phyloP scores from a whole-genome alignment of 2,113 vertebrate species.

The Hydropotes inermis region DNA sequence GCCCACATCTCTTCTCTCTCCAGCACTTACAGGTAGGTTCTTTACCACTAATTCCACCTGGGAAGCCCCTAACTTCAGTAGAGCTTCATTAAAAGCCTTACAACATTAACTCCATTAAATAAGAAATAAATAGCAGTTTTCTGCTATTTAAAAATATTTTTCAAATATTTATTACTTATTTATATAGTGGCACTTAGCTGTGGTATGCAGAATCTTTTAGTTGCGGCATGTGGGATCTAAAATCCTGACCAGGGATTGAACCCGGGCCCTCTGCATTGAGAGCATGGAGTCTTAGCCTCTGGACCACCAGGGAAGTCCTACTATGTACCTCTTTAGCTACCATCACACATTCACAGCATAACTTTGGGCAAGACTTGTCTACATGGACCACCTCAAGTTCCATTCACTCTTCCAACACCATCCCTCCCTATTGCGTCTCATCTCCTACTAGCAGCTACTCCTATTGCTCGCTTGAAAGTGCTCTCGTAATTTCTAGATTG shows the following conservation, averaged over 20 bases:
- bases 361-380: not conserved
- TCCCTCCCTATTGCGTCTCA: not conserved
- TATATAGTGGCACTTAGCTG: not conserved
- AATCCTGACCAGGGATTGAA: not conserved
- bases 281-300: not conserved
- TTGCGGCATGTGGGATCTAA: not conserved
- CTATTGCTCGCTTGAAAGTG: not conserved
- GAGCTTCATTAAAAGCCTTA: not conserved
- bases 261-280: not conserved
- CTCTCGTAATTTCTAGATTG: not conserved
- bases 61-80: not conserved
- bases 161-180: not conserved
- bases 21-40: not conserved
- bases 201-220: not conserved
- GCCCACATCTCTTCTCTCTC: not conserved
- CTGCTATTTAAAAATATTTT: not conserved
- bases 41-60: not conserved
- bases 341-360: not conserved
- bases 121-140: not conserved
- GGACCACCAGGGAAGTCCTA: not conserved
- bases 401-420: not conserved
- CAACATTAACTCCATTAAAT: not conserved
- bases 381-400: not conserved
- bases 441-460: not conserved
- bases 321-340: not conserved